phyloP scores from a whole-genome alignment of 2,888 invertebrate genomes.

The Byasa hedistus region DNA sequence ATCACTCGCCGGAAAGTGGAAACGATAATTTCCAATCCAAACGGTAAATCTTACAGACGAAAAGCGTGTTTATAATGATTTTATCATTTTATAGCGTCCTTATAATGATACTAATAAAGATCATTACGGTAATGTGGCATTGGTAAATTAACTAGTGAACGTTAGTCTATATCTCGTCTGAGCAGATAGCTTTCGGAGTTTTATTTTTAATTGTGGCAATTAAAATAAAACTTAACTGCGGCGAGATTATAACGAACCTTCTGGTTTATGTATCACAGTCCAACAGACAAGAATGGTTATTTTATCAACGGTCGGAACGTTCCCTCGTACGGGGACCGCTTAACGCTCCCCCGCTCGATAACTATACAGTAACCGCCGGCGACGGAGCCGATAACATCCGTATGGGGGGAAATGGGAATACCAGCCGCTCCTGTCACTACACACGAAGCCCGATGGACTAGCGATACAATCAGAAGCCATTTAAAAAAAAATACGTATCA shows the following conservation, averaged over 20 bases:
- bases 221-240: background rate
- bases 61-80: background rate
- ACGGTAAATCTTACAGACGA: background rate
- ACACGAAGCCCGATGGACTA: conserved; percentile 40
- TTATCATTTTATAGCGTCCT: background rate
- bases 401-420: conserved; percentile 51
- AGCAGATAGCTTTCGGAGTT: background rate
- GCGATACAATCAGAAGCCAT: conserved; percentile 27
- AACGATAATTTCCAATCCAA: background rate
- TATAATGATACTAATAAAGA: background rate
- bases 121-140: background rate
- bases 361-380: conserved; percentile 45
- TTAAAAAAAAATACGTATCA: conserved; percentile 30
- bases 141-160: background rate
- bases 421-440: conserved; percentile 32
- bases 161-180: background rate
- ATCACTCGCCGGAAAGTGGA: background rate
- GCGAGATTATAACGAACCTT: conserved; percentile 1
- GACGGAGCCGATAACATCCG: conserved; percentile 54
- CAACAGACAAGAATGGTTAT: conserved; percentile 37
- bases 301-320: conserved; percentile 42
- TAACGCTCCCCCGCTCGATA: conserved; percentile 56
- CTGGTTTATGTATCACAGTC: conserved; percentile 34
- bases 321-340: conserved; percentile 54
- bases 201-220: conserved; percentile 1